Evolutionary conservation across 2,797 vertebrate species (phyloP).

Genomic region (Pantherophis alleghaniensis): DNA sequence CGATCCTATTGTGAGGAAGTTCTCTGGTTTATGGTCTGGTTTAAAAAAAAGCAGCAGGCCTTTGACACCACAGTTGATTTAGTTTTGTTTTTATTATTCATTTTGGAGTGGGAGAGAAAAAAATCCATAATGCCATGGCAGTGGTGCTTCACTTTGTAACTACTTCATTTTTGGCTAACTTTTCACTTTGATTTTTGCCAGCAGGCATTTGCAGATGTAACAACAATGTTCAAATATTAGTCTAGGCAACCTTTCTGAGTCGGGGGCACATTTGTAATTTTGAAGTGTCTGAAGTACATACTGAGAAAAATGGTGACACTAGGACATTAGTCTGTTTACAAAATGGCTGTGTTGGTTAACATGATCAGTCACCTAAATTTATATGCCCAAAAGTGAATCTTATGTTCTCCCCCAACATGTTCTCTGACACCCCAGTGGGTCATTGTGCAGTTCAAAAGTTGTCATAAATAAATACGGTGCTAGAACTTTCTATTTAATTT

Average conservation of each 20-base stretch:
- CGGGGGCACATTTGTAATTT: background rate
- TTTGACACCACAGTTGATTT: background rate
- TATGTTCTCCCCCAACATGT: background rate
- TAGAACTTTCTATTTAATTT: background rate
- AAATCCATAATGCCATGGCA: background rate
- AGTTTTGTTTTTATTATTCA: background rate
- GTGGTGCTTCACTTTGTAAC: background rate
- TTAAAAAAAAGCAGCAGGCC: background rate
- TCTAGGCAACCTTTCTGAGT: background rate
- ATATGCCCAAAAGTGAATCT: background rate
- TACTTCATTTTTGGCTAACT: background rate
- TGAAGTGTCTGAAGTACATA: background rate
- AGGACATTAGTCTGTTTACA: background rate
- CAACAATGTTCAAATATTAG: background rate
- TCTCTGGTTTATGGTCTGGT: background rate
- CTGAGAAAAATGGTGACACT: background rate
- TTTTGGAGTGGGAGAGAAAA: background rate
- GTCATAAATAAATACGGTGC: background rate
- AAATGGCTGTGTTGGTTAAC: background rate
- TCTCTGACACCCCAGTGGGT: background rate
- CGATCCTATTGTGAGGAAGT: background rate
- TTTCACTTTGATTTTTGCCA: background rate
- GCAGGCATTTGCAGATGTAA: background rate
- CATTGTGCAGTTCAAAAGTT: background rate
- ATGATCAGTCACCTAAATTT: background rate